A percentile compares a stretch with the other conserved stretches of the same genome.
phyloP scores from a whole-genome alignment of 1,140 invertebrate species.

The Halyomorpha halys region DNA sequence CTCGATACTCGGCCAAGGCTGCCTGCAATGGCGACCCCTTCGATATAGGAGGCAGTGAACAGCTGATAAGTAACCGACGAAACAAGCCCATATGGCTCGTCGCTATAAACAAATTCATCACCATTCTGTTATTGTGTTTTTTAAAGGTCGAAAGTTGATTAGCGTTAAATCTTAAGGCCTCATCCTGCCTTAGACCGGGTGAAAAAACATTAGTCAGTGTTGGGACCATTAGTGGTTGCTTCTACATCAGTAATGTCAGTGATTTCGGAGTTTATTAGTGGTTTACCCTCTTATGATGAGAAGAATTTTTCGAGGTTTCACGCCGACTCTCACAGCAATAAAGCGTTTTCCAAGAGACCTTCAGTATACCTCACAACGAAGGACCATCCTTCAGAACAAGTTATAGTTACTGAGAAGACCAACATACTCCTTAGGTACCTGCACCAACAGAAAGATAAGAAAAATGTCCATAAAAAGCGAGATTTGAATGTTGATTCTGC shows the following conservation, averaged over 20 bases:
- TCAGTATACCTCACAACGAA: constrained; percentile 83
- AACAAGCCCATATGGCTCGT: too few relatives aligned
- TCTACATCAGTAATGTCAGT: constrained; percentile 17
- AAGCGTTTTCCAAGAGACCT: constrained; percentile 50
- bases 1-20: too few relatives aligned
- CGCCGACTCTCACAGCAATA: constrained; percentile 17
- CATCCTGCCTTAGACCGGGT: too few relatives aligned
- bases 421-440: constrained; percentile 86
- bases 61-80: too few relatives aligned
- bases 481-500: constrained; percentile 8
- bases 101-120: too few relatives aligned
- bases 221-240: too few relatives aligned
- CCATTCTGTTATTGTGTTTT: too few relatives aligned
- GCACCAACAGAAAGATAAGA: constrained; percentile 76
- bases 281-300: constrained; percentile 23
- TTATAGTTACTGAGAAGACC: constrained; percentile 90
- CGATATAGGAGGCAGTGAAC: too few relatives aligned
- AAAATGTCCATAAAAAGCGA: constrained; percentile 13
- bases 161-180: too few relatives aligned
- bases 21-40: too few relatives aligned
- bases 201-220: too few relatives aligned
- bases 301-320: constrained; percentile 23
- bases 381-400: constrained; percentile 80
- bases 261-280: constrained; percentile 23
- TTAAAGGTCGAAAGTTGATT: too few relatives aligned